phyloP scores from a whole-genome alignment of 2,113 vertebrate genomes.

The Pluvialis apricaria region DNA sequence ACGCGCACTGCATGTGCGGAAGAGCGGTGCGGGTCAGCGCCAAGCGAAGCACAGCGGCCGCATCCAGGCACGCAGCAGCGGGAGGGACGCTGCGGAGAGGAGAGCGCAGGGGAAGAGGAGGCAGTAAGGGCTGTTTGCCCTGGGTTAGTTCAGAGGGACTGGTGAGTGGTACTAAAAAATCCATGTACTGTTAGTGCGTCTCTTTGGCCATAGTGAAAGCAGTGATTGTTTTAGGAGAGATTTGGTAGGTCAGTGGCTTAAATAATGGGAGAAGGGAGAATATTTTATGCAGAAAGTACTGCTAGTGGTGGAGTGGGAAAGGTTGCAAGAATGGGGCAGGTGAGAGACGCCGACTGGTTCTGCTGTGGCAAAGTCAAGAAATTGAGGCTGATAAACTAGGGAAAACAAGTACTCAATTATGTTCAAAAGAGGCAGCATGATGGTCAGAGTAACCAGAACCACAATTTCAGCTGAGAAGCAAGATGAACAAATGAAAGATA shows the following conservation, averaged over 20 bases:
- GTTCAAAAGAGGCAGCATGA: background rate
- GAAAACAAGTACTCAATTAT: background rate
- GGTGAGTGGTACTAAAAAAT: too few species aligned
- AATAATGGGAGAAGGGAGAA: background rate
- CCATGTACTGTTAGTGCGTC: too few species aligned
- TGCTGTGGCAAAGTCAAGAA: background rate
- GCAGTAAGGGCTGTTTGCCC: too few species aligned
- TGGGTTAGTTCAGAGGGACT: too few species aligned
- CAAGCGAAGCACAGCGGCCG: too few species aligned
- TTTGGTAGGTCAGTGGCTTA: background rate
- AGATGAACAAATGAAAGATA: background rate
- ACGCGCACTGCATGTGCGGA: rapidly evolving
- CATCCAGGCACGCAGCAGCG: too few species aligned
- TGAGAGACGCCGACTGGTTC: rapidly evolving
- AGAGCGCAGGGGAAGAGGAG: too few species aligned
- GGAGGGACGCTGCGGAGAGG: too few species aligned
- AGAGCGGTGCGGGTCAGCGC: background rate
- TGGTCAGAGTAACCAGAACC: background rate
- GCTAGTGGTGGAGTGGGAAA: background rate
- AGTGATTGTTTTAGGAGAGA: background rate
- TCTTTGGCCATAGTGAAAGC: too few species aligned
- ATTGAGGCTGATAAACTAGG: background rate
- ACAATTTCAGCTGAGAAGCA: background rate
- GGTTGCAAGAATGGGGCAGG: background rate
- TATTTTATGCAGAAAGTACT: background rate